phyloP scores from a whole-genome alignment of 2,797 vertebrate genomes.

The Sphaeramia orbicularis region DNA sequence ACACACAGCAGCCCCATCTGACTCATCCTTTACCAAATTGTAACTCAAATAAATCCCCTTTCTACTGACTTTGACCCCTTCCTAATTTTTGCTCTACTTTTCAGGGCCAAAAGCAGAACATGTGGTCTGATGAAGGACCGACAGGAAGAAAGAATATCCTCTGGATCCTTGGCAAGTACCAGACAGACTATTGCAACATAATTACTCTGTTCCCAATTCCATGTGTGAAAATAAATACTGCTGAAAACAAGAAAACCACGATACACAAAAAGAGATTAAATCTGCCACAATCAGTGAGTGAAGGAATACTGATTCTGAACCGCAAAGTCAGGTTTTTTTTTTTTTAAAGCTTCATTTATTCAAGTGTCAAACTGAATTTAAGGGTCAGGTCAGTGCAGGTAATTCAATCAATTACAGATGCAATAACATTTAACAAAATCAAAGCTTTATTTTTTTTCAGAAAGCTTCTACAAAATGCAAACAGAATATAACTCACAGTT shows the following conservation, averaged over 20 bases:
- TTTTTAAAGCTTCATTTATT: background rate
- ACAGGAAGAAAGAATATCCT: slow-evolving; percentile 19
- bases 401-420: slow-evolving; percentile 9
- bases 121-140: slow-evolving; percentile 49
- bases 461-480: slow-evolving; percentile 26
- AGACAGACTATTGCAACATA: slow-evolving; percentile 28
- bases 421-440: background rate
- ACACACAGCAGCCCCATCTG: slow-evolving; percentile 51
- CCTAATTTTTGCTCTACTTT: slow-evolving; percentile 44
- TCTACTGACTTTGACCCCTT: slow-evolving; percentile 60
- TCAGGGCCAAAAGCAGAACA: slow-evolving; percentile 54
- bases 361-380: background rate
- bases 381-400: background rate
- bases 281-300: slow-evolving; percentile 16
- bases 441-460: slow-evolving; percentile 27
- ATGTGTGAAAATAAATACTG: slow-evolving; percentile 52
- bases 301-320: slow-evolving; percentile 14
- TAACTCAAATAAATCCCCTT: slow-evolving; percentile 67
- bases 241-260: slow-evolving; percentile 34
- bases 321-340: slow-evolving; percentile 13
- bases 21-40: slow-evolving; percentile 55
- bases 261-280: slow-evolving; percentile 31
- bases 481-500: background rate
- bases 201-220: slow-evolving; percentile 44
- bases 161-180: slow-evolving; percentile 34